Evolutionary conservation across 2,797 vertebrate species (phyloP).

Genomic region (Mionectes olivaceus): DNA sequence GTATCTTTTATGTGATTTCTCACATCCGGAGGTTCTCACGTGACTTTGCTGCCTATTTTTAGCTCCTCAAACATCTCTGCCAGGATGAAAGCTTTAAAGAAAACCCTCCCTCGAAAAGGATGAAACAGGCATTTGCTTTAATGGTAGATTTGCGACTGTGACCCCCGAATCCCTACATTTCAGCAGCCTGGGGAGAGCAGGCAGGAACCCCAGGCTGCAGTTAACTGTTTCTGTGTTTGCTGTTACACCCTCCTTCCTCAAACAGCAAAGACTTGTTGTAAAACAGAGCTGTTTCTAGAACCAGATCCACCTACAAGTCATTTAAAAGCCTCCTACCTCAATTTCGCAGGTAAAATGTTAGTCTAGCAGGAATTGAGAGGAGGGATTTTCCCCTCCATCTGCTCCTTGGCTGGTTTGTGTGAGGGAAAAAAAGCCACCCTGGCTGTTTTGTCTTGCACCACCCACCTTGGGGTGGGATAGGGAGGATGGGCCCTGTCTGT

Average conservation of each 20-base stretch:
- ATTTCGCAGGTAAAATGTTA: conserved; percentile 49
- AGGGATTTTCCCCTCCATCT: conserved; percentile 18
- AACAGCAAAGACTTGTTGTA: conserved; percentile 22
- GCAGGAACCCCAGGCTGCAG: not conserved
- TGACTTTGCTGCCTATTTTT: conserved; percentile 75
- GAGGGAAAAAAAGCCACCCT: not conserved
- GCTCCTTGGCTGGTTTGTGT: not conserved
- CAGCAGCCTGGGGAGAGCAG: not conserved
- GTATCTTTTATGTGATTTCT: conserved; percentile 73
- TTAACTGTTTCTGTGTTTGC: conserved; percentile 40
- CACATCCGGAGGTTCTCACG: conserved; percentile 70
- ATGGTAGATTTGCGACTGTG: not conserved
- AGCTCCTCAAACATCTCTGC: conserved; percentile 69
- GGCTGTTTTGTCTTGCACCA: not conserved
- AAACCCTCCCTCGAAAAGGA: conserved; percentile 47
- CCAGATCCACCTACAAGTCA: conserved; percentile 54
- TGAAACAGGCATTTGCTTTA: conserved; percentile 27
- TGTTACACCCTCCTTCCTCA: not conserved
- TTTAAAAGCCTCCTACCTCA: conserved; percentile 42
- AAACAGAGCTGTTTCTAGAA: conserved; percentile 59
- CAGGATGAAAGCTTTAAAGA: conserved; percentile 66
- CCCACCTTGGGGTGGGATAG: not conserved
- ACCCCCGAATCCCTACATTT: not conserved
- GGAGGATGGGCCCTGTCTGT: not conserved
- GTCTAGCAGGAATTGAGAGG: conserved; percentile 12